Base-by-base conservation (phyloP, 2,797 vertebrate species). In the Sebastes diaconus region DNA sequence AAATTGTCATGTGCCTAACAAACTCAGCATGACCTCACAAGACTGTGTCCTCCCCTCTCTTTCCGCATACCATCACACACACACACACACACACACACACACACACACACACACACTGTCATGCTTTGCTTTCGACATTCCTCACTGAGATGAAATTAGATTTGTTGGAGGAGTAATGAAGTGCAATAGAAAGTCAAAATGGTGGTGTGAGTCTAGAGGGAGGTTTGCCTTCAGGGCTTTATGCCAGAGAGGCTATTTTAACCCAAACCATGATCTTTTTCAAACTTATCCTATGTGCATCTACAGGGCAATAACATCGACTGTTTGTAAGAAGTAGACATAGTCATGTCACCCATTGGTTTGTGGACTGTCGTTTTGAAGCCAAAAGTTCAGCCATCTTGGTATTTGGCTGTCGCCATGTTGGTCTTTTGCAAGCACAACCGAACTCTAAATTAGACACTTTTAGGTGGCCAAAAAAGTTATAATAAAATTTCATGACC, bases 1-100 rank as follows among this genome's bases (percentile, higher is more conserved):
- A 73, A 84, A 84, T 16, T 87, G 67, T 86, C 84, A 91, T 80
- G 84, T 87, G 81, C 70, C 70, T 84, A 81, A 89, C 83, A 85
- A 82, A 89, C 52, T 82, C 39, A 84, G 80, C 63, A 67, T 84
- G 86, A 85, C 79, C 57, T 87, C 80, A 88, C 87, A 83, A 80
- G 82, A 83, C 79, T 20, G 77, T 79, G 42, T 66, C 52, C 57
- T 78, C 55, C 39, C 16, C 20, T n/a, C 29, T 74, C 46, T 61
- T 30, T 34, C 73, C 66, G 42, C 64, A 76, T 55, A 65, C 57
- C n/a, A 20, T 10, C n/a, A 24, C 63, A 27, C n/a, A 58, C 68
- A 72, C 77, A 25, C 65, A 59, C 68, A 50, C 36, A 72, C 66
- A 61, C 74, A 72, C 42, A 61, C 60, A 74, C 61, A 63, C 77